Base-by-base conservation (phyloP, 2,888 invertebrate species). In the Epinotia brunnichana region DNA sequence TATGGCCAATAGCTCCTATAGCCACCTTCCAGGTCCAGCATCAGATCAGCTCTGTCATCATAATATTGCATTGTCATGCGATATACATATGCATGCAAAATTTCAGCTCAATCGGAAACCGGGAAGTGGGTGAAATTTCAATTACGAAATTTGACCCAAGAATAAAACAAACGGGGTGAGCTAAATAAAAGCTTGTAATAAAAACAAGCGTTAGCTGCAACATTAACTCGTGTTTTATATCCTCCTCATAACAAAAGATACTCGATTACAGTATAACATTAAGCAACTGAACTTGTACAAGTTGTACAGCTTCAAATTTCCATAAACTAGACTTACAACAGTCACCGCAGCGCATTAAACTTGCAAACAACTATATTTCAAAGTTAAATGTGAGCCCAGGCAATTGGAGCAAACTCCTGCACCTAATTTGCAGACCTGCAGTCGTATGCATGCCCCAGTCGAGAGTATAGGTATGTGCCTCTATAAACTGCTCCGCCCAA, bases 341-440 rank as follows among this genome's bases (percentile, higher is more conserved):
- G 72, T 61, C 60, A 71, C 72, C 67, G 17, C 71, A 63, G 29
- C 54, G 17, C 62, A 62, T 72, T 72, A 72, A 68, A 72, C 61
- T 48, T 62, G 61, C 61, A 68, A 68, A 72, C 61, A 62, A 56
- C 61, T 53, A 60, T 70, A 64, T 68, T 67, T 72, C 72, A 66
- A 56, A 56, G 66, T 66, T 66, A 66, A 66, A 71, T 64, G 54
- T 41, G 60, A 61, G 19, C 51, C 11, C 24, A 54, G 35, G 48
- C 73, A 73, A 73, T 69, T 41, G 68, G 51, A 48, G 73, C 62
- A 67, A 57, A 51, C 61, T 63, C 62, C 29, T 68, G 72, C 68
- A 68, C 72, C 72, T 73, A 73, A 73, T 73, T 69, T 59, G 63
- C 21, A 17, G 39, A 64, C 53, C 71, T 73, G 73, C 73, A 68